Evolutionary conservation across 2,797 vertebrate genomes (phyloP).

Genomic region (Dermochelys coriacea): DNA sequence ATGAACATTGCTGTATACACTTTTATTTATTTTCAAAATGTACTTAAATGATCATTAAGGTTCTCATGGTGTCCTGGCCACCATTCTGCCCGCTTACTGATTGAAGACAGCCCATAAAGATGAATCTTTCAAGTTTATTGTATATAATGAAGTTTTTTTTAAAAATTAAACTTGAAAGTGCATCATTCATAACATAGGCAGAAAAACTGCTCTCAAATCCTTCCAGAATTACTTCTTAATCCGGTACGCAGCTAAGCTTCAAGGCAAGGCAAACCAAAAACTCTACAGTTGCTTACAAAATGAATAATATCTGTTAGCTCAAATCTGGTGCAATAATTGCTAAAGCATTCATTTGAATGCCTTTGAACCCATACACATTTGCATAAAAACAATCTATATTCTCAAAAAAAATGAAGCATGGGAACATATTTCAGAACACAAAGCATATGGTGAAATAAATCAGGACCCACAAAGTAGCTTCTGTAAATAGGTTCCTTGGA

Average conservation of each 20-base stretch:
- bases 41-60: not conserved
- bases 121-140: not conserved
- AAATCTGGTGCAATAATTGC: not conserved
- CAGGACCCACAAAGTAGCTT: not conserved
- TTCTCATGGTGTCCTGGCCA: not conserved
- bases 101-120: not conserved
- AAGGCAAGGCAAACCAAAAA: slow-evolving; percentile 19
- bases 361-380: slow-evolving; percentile 40
- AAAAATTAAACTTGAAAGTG: not conserved
- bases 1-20: not conserved
- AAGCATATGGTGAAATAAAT: not conserved
- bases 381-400: slow-evolving; percentile 10
- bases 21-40: not conserved
- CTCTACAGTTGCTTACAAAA: not conserved
- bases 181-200: not conserved
- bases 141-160: not conserved
- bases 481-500: not conserved
- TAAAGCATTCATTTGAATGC: slow-evolving; percentile 38
- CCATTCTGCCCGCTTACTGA: not conserved
- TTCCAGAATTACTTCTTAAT: not conserved
- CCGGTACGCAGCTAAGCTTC: not conserved
- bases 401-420: not conserved
- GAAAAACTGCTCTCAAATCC: not conserved
- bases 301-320: slow-evolving; percentile 24
- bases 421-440: not conserved